Conservation (phyloP, 2,113 vertebrate species). For the Bostrychus sinensis region DNA sequence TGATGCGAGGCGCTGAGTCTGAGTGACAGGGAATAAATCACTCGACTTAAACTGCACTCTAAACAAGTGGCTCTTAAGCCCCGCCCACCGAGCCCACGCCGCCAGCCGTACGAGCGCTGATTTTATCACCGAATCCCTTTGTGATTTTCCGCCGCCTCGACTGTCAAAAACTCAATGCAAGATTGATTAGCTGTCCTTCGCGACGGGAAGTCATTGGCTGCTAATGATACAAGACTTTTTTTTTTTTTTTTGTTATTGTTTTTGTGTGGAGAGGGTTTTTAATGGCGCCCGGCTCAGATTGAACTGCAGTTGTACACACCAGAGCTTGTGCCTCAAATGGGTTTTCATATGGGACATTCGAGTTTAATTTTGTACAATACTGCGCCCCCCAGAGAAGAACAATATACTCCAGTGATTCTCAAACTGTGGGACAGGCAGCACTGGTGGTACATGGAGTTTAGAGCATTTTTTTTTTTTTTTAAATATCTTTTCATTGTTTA, state of each 20-base stretch:
- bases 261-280: background rate
- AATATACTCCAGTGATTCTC: too few species aligned
- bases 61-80: slow-evolving; percentile 39
- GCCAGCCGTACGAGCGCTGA: slow-evolving; percentile 38
- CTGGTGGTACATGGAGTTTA: too few species aligned
- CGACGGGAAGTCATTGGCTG: slow-evolving; percentile 46
- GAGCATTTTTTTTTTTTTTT: too few species aligned
- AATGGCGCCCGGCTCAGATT: background rate
- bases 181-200: slow-evolving; percentile 68
- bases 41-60: slow-evolving; percentile 31
- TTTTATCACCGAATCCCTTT: slow-evolving; percentile 52
- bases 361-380: background rate
- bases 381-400: background rate
- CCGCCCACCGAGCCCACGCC: slow-evolving; percentile 30
- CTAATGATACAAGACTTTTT: slow-evolving; percentile 45
- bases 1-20: slow-evolving; percentile 29
- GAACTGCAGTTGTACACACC: background rate
- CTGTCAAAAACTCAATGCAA: slow-evolving; percentile 65
- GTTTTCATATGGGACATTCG: background rate
- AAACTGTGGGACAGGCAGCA: too few species aligned
- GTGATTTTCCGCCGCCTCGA: slow-evolving; percentile 57
- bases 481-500: too few species aligned
- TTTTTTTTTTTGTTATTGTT: slow-evolving; percentile 11
- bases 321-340: background rate
- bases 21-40: slow-evolving; percentile 46